Evolutionary conservation across 2,888 invertebrate species (phyloP), one percentile per base, ranked within the genome.

Genomic region (Anoplius nigerrimus): DNA sequence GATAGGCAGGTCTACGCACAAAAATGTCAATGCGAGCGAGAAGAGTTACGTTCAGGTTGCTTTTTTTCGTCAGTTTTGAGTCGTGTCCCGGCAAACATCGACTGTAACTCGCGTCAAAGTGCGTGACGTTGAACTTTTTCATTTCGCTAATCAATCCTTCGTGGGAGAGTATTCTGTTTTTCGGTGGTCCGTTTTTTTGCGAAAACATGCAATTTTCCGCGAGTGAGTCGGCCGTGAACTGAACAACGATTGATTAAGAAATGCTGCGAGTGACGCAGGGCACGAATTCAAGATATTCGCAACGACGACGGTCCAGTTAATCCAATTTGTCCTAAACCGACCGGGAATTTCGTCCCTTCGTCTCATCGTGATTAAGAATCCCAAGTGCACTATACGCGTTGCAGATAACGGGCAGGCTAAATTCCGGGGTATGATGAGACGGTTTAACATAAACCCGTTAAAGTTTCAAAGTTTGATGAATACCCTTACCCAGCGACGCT

Each of bases 391-490:
- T 57, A 66, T 61, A 56, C 63, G 58, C 34, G 66, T 63, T 34
- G 59, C 57, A 61, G 68, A 70, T 79, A 76, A 71, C 57, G 58
- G 34, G 54, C 62, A 52, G 45, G 60, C 27, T 34, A 68, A 71
- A 72, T 69, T 67, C 24, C 53, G 21, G 46, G 62, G 67, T 55
- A 62, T 52, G 64, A 66, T 56, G 62, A 59, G 66, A 53, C 46
- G 69, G 66, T 75, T 80, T 71, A 72, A 61, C 69, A 57, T 74
- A 74, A 78, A 71, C 71, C 69, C 74, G 66, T 73, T 60, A 63
- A 79, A 75, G 71, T 79, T 74, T 69, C 77, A 67, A 81, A 80
- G 73, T 80, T 81, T 79, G 72, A 79, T 72, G 69, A 74, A 78
- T 53, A 67, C 66, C 55, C 54, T 22, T 57, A 21, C 52, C 34